Percentiles rank a stretch among this genome's conserved stretches.
These are phyloP conservation scores for Vidua macroura DNA, from an alignment of 2,113 vertebrate species.

Conservation along the genomic window DNA sequence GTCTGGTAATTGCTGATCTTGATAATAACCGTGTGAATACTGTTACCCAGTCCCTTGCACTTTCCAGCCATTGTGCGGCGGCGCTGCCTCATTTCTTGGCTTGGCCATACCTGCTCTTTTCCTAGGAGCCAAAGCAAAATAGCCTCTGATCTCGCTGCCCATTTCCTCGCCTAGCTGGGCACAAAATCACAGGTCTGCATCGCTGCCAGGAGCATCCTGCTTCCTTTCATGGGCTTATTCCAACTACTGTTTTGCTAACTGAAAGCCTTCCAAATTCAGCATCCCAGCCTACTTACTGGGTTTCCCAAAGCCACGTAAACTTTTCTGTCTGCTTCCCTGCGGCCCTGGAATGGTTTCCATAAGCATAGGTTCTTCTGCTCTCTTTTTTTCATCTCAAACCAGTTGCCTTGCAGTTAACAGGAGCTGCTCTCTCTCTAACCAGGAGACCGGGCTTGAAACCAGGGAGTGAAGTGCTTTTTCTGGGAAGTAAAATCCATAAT, in stretches of 20 bases:
- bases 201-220: slow-evolving; percentile 27
- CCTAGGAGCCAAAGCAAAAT: not conserved
- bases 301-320: slow-evolving; percentile 39
- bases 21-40: not conserved
- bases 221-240: not conserved
- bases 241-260: not conserved
- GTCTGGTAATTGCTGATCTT: not conserved
- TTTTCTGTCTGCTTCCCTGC: not conserved
- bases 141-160: slow-evolving; percentile 26
- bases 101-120: not conserved
- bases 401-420: not conserved
- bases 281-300: not conserved
- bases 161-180: slow-evolving; percentile 40
- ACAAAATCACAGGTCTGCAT: not conserved
- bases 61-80: not conserved
- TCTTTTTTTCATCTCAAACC: not conserved
- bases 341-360: not conserved
- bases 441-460: not conserved
- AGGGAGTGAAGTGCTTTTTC: not conserved
- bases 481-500: not conserved
- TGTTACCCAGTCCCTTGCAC: not conserved
- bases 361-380: not conserved
- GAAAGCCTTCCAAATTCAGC: slow-evolving; percentile 11
- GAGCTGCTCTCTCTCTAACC: not conserved
- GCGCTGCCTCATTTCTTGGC: not conserved